Evolutionary conservation across 2,888 invertebrate genomes (phyloP).

Genomic region (Matsumyia berberina): DNA sequence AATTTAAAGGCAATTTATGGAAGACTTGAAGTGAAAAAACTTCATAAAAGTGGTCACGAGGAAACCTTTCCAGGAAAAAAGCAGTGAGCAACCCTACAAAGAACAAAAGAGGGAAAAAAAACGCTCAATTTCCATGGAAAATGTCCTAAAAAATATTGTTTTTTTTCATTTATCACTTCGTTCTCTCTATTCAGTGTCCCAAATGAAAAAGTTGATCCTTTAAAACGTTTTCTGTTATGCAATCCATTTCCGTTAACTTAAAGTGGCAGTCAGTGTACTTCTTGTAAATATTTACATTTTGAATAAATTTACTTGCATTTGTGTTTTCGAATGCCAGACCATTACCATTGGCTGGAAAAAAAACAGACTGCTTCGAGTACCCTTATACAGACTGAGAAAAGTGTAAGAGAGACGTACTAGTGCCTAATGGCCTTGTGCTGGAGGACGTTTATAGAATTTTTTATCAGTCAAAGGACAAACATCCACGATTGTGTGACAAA

Average conservation of each 20-base stretch:
- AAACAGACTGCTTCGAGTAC: not conserved
- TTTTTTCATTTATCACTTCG: not conserved
- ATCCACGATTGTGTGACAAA: not conserved
- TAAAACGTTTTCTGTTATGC: constrained; percentile 13
- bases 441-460: not conserved
- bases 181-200: not conserved
- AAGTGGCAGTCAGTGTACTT: not conserved
- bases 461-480: not conserved
- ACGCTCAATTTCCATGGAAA: not conserved
- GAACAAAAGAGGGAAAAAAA: not conserved
- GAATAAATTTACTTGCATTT: constrained; percentile 4
- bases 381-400: not conserved
- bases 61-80: not conserved
- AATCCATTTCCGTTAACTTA: not conserved
- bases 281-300: constrained; percentile 9
- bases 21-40: not conserved
- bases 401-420: not conserved
- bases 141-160: constrained; percentile 7
- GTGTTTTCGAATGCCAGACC: not conserved
- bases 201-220: constrained; percentile 3
- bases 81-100: not conserved
- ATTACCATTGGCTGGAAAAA: not conserved
- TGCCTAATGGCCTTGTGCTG: not conserved
- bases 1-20: constrained; percentile 5
- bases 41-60: constrained; percentile 4